Evolutionary conservation across 1,140 invertebrate species (phyloP), one percentile per base, ranked within the genome.

Genomic region (Drosophila rhopaloa): DNA sequence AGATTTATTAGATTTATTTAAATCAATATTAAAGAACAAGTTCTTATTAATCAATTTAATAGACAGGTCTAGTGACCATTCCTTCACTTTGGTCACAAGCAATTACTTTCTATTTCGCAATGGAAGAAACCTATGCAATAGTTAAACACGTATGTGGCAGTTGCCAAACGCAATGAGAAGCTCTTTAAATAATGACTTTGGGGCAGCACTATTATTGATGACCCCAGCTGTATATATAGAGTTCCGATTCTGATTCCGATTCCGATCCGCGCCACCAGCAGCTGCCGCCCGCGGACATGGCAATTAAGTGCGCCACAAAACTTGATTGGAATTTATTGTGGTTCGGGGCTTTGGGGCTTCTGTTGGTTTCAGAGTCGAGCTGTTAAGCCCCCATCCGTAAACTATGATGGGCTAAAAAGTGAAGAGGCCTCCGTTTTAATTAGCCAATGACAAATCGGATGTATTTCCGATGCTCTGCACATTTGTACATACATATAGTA

Each of bases 241-340:
- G 11, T 11, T 24, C 19, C 11, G 19, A 59, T 59, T 44, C 19
- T 7, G 13, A 59, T 11, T 24, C 19, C 7, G 19, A 59, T 59
- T 44, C 19, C 11, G 13, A 59, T 38, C 44, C 57, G 13, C 14
- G 57, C 32, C 32, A 37, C 60, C 65, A 54, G 60, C 65, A 67
- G 60, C 27, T 32, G 41, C 19, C 35, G 29, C 29, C 32, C 27
- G 43, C 41, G 44, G 54, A 54, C 55, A 44, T 50, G 75, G 75
- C 75, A 86, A 88, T 86, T 88, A 88, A 82, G 68, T 79, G 59
- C 57, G 66, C 79, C 79, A 58, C 83, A 79, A 63, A 82, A 73
- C 66, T 72, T 88, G 79, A 86, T 86, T 86, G 83, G 66, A 88
- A 86, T 76, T 76, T 78, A 68, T 70, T 76, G 82, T 76, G 83